Base-by-base conservation (phyloP, 2,797 vertebrate species). In the Pelochelys cantorii region DNA sequence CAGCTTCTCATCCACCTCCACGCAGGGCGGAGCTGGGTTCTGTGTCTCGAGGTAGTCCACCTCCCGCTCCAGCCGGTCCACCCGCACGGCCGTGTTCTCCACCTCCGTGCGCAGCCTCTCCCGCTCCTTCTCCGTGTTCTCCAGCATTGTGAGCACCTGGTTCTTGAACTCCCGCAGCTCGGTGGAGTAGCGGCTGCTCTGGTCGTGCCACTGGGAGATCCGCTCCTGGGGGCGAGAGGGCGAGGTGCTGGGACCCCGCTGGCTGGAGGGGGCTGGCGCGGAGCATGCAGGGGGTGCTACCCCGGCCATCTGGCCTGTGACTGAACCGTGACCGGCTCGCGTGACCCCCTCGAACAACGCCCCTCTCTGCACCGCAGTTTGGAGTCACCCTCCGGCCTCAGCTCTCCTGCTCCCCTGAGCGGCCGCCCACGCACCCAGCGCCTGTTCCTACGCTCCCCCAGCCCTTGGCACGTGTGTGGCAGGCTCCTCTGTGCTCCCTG, bases 161-260 rank as follows among this genome's bases (percentile, higher is more conserved):
- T 99, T 99, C 95, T 98, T 99, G 97, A 99, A 99, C 90, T 99
- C 98, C 84, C 98, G 97, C 92, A 99, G 97, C 96, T 99, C 99
- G 0, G 98, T 97, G 85, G 98, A 98, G 89, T 99, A 99, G 71
- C 98, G 99, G 84, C 98, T 98, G 34, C 98, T 98, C 91, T 99
- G 99, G n/a, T 99, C 98, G 2, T 99, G 98, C 98, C 99, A 99
- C 88, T 99, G 95, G 2, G 98, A 98, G 97, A 99, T 99, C 68
- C 99, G 98, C 86, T 99, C 99, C 99, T 99, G 95, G 79, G 84
- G 87, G 71, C 23, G 22, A 55, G 34, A 22, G 9, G 53, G n/a
- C 62, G 29, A 42, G 13, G 9, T 68, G 65, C 65, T 68, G 59
- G 59, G 23, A 27, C 59, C 59, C 59, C 5, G 29, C 29, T 62